A percentile compares a stretch with the other conserved stretches of the same genome.
These are phyloP conservation scores for Neosalanx taihuensis DNA, from an alignment of 2,797 vertebrate genomes.

Conservation along the genomic window DNA sequence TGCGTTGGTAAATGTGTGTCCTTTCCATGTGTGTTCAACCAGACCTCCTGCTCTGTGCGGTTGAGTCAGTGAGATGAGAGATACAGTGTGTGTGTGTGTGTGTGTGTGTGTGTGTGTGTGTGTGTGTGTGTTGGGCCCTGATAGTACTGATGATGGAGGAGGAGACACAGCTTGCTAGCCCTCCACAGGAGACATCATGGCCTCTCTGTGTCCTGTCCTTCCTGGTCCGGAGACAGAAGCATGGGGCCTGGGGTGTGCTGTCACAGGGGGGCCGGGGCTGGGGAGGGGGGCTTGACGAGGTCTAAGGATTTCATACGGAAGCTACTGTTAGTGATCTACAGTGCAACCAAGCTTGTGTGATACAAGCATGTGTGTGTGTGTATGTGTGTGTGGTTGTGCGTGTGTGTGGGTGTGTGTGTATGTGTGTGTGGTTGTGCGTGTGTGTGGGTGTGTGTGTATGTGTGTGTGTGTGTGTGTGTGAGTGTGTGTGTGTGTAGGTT, in stretches of 20 bases:
- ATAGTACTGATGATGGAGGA: not conserved
- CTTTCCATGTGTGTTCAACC: conserved; percentile 33
- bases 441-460: not conserved
- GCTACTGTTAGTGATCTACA: not conserved
- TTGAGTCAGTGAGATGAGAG: conserved; percentile 56
- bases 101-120: not conserved
- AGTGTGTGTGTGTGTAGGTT: not conserved
- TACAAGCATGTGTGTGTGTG: not conserved
- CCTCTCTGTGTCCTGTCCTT: not conserved
- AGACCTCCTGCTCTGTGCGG: conserved; percentile 44
- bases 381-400: not conserved
- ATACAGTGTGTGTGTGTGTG: conserved; percentile 33
- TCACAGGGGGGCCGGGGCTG: too few relatives aligned
- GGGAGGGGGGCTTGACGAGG: too few relatives aligned
- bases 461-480: too few relatives aligned
- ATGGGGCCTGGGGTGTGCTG: too few relatives aligned
- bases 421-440: not conserved
- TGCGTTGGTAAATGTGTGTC: conserved; percentile 4
- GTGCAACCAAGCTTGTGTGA: not conserved
- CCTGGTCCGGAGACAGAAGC: too few relatives aligned
- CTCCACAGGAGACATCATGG: not conserved
- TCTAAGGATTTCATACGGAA: too few relatives aligned
- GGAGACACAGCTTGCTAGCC: not conserved
- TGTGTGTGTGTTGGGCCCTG: not conserved
- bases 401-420: too few relatives aligned